Evolutionary conservation across 2,113 vertebrate genomes (phyloP), one percentile per base, ranked within the genome.

Genomic region (Odocoileus hemionus): DNA sequence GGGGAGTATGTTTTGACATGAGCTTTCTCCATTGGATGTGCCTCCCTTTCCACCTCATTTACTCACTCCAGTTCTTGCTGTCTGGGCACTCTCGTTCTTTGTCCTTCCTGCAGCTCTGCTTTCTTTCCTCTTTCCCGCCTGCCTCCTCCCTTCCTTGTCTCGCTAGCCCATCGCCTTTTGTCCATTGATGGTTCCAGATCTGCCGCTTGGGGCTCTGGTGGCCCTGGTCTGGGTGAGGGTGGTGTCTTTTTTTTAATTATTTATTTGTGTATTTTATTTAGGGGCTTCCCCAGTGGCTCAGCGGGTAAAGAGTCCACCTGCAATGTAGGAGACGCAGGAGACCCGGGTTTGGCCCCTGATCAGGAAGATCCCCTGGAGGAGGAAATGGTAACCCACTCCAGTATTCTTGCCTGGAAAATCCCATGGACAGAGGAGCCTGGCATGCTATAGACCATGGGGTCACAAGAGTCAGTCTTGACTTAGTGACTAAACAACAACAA

Each of bases 391-490:
- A 67, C 64, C n/a, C n/a, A 36, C 64, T 67, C 17, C 64, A 70
- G 64, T 36, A 70, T 36, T 36, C n/a, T 70, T 70, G n/a, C 17
- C 64, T 70, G 64, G 11, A 36, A 54, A 21, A 36, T 33, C 17
- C 64, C 64, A 36, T 11, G 4, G 64, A 11, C 64, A 36, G 17
- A 70, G n/a, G n/a, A 70, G n/a, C n/a, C 64, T 70, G 64, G 33
- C 64, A 19, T 4, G 8, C 64, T n/a, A n/a, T 9, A n/a, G 64
- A 67, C 16, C 33, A 19, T 4, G 64, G 64, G 64, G 16, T 17
- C 0, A 2, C 17, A 36, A n/a, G 64, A 67, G 16, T 36, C 2
- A 2, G 64, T 5, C 16, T 5, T 10, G 33, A n/a, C 16, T 67
- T 19, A 67, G 33, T 67, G 64, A n/a, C 64, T n/a, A 67, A 19